Conservation (phyloP, 2,888 invertebrate species). For the Ypsolopha sequella region DNA sequence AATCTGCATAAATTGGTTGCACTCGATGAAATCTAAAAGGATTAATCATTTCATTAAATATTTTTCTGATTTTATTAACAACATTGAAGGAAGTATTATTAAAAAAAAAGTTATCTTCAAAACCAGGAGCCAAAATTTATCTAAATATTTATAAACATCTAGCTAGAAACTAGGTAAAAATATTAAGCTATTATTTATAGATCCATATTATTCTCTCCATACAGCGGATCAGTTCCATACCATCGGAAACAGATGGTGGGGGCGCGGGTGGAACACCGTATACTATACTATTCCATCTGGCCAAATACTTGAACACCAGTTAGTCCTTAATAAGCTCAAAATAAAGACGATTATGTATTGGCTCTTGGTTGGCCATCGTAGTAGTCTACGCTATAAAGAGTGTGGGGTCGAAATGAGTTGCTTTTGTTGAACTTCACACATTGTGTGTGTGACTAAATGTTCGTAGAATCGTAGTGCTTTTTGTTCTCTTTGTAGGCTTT, state of each 20-base stretch:
- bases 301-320: too few species aligned
- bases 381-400: conserved; percentile 8
- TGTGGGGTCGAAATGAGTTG: conserved; percentile 39
- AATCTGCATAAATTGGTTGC: too few species aligned
- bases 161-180: conserved; percentile 9
- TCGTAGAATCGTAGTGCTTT: neutral
- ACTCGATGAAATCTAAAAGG: too few species aligned
- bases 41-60: too few species aligned
- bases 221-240: conserved; percentile 33
- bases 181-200: conserved; percentile 4
- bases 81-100: too few species aligned
- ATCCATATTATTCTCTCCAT: conserved; percentile 29
- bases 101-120: conserved; percentile 6
- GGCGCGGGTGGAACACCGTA: conserved; percentile 20
- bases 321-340: too few species aligned
- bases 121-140: too few species aligned
- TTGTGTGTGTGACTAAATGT: conserved; percentile 8
- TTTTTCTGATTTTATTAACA: too few species aligned
- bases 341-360: too few species aligned
- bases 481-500: too few species aligned
- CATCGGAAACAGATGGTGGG: conserved; percentile 48
- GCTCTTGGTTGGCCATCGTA: too few species aligned
- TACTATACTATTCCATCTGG: neutral
- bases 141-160: conserved; percentile 10
- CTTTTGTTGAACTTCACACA: conserved; percentile 41